These are phyloP conservation scores for Leucoma salicis DNA, from an alignment of 2,888 invertebrate genomes.

Conservation along the genomic window DNA sequence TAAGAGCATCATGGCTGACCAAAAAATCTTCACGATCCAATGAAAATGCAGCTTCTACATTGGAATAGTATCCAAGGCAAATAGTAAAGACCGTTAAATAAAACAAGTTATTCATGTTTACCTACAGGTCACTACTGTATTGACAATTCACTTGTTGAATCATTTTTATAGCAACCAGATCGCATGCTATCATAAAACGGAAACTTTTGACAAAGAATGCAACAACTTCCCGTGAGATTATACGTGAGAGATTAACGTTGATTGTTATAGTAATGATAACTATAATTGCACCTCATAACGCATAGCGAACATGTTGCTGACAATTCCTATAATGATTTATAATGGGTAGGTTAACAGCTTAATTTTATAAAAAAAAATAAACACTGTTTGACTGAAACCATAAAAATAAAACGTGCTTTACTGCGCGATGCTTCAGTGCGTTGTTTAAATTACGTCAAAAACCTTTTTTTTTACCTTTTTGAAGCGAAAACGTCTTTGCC, in stretches of 20 bases:
- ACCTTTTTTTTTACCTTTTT: no score
- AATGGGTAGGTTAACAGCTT: no score
- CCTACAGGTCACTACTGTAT: slow-evolving; percentile 48
- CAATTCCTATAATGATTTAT: no score
- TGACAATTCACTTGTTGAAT: slow-evolving; percentile 19
- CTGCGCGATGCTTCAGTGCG: no score
- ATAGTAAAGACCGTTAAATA: slow-evolving; percentile 51
- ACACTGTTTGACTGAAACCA: no score
- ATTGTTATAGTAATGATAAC: slow-evolving; percentile 46
- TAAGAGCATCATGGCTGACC: slow-evolving; percentile 27
- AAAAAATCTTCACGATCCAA: slow-evolving; percentile 16
- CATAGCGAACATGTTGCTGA: no score
- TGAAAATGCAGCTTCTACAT: slow-evolving; percentile 29
- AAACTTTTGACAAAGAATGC: slow-evolving; percentile 69
- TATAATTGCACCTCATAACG: slow-evolving; percentile 46
- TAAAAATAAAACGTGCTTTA: no score
- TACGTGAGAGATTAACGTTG: slow-evolving; percentile 55
- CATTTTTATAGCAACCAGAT: slow-evolving; percentile 51
- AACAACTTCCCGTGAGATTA: slow-evolving; percentile 64
- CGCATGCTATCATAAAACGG: slow-evolving; percentile 50
- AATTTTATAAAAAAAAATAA: no score
- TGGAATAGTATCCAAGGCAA: slow-evolving; percentile 33
- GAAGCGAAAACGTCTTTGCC: no score
- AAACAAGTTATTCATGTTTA: slow-evolving; percentile 59
- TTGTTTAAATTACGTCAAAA: no score